Evolutionary conservation across 2,113 vertebrate species (phyloP).

Genomic region (Triplophysa rosa): DNA sequence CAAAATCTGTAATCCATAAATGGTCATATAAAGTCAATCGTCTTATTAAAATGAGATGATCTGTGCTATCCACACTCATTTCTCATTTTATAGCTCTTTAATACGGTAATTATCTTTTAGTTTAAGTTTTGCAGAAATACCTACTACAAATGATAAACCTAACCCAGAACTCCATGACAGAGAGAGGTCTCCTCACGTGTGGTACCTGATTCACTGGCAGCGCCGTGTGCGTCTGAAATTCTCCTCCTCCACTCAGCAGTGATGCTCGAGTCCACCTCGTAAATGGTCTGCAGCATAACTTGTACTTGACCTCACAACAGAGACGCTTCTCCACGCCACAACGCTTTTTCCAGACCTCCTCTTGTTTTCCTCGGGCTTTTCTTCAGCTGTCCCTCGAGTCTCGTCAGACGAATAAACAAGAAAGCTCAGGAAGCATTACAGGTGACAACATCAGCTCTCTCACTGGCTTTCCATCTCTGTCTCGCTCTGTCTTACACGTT

Average conservation of each 20-base stretch:
- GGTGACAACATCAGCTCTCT: conserved; percentile 12
- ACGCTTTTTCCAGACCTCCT: background rate
- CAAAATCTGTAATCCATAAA: no score
- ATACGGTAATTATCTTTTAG: no score
- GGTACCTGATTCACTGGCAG: conserved; percentile 48
- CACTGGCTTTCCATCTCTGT: conserved; percentile 19
- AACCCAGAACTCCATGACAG: background rate
- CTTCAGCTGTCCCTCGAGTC: background rate
- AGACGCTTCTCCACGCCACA: background rate
- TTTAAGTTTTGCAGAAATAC: no score
- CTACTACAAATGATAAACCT: no score
- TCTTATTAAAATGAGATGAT: background rate
- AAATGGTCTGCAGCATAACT: conserved; percentile 59
- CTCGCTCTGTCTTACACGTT: conserved; percentile 36
- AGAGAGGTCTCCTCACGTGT: background rate
- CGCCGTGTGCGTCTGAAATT: conserved; percentile 47
- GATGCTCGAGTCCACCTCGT: conserved; percentile 56
- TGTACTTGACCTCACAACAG: background rate
- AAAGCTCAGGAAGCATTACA: background rate
- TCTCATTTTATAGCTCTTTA: no score
- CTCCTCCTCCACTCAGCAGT: conserved; percentile 55
- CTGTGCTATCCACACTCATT: background rate
- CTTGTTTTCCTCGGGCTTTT: background rate
- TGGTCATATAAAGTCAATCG: conserved; percentile 10
- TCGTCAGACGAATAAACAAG: background rate